These are phyloP conservation scores for Octodon degus DNA, from an alignment of 2,113 vertebrate species.

Conservation along the genomic window DNA sequence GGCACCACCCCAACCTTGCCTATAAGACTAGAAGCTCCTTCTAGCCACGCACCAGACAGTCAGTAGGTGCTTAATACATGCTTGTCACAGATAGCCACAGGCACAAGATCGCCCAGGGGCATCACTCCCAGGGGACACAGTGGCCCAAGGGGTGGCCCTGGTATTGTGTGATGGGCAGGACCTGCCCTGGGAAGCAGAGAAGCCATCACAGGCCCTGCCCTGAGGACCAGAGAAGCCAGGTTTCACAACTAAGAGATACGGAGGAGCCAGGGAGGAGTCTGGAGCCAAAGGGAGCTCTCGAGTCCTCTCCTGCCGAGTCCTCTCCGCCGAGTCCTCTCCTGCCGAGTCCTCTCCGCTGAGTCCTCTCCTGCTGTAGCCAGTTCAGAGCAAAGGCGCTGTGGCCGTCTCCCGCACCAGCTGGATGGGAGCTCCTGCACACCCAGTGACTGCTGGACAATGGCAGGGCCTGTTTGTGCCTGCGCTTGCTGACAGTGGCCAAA, in stretches of 20 bases:
- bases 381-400: not conserved
- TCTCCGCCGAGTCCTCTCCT: not conserved
- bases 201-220: not conserved
- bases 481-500: not conserved
- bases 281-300: not conserved
- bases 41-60: not conserved
- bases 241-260: not conserved
- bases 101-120: not conserved
- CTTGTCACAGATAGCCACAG: not conserved
- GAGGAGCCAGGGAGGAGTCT: not conserved
- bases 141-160: not conserved
- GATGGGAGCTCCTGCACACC: not conserved
- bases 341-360: no score
- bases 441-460: not conserved
- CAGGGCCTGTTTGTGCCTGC: conserved; percentile 17
- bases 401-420: not conserved
- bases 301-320: not conserved
- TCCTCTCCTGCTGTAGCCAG: not conserved
- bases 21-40: not conserved
- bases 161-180: rapidly evolving
- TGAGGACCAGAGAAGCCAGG: not conserved
- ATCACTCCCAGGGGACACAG: not conserved
- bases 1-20: not conserved
- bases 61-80: not conserved
- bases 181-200: not conserved